phyloP scores from a whole-genome alignment of 64 coral and sea anemone genomes.

The Catalaphyllia jardinei region DNA sequence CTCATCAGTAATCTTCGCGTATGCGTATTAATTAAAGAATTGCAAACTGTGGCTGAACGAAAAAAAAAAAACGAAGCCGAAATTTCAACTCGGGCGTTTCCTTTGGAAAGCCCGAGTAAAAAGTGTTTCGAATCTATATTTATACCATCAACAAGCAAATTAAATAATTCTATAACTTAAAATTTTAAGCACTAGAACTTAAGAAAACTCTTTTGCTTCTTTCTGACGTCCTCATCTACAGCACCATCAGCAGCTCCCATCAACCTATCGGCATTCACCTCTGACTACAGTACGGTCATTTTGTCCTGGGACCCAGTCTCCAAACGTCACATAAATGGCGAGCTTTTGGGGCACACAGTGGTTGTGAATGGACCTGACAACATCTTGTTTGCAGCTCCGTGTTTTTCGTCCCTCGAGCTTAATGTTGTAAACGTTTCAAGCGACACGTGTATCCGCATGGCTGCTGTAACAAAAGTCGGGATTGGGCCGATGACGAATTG shows the following conservation, averaged over 20 bases:
- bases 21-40: too few relatives aligned
- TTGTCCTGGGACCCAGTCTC: conserved; percentile 25
- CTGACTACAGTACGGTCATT: background rate
- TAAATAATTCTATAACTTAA: too few relatives aligned
- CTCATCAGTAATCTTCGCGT: too few relatives aligned
- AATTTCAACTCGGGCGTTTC: too few relatives aligned
- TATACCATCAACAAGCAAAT: too few relatives aligned
- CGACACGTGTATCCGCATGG: conserved; percentile 28
- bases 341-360: background rate
- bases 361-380: background rate
- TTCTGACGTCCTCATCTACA: background rate
- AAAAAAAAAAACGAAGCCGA: too few relatives aligned
- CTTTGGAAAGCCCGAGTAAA: too few relatives aligned
- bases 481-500: conserved; percentile 1
- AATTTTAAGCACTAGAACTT: background rate
- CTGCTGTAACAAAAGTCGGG: conserved; percentile 13
- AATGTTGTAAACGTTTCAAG: background rate
- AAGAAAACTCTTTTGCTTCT: background rate
- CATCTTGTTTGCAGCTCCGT: background rate
- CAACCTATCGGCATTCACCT: background rate
- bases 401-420: background rate
- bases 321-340: background rate
- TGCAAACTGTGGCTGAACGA: too few relatives aligned
- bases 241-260: conserved; percentile 21
- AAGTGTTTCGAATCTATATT: too few relatives aligned